phyloP scores from a whole-genome alignment of 1,140 invertebrate species.

The Bombus turneri region DNA sequence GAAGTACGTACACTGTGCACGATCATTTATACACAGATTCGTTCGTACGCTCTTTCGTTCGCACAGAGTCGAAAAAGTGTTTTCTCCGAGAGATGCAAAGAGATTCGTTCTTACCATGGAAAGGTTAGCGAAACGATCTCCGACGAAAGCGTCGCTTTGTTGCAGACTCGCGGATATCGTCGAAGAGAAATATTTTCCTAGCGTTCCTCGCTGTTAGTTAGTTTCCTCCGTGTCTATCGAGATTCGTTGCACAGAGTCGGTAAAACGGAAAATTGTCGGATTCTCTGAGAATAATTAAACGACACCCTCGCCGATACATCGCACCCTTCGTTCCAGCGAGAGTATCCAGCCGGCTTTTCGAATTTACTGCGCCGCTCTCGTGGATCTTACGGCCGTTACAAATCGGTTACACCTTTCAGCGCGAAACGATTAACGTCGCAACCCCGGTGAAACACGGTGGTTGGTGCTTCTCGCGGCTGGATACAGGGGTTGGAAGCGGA shows the following conservation, averaged over 20 bases:
- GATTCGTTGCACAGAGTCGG: slow-evolving; percentile 43
- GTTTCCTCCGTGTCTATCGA: not conserved
- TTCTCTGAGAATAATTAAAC: slow-evolving; percentile 76
- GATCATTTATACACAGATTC: no score
- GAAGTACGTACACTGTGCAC: no score
- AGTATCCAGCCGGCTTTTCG: slow-evolving; percentile 1
- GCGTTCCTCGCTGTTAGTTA: no score
- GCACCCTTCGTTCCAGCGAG: not conserved
- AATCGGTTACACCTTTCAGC: slow-evolving; percentile 68
- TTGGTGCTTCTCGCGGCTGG: slow-evolving; percentile 6
- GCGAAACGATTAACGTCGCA: slow-evolving; percentile 44
- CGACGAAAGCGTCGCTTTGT: not conserved
- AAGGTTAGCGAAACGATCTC: no score
- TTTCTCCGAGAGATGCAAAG: not conserved
- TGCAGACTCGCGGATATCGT: not conserved
- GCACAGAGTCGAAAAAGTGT: not conserved
- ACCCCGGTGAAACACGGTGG: slow-evolving; percentile 35
- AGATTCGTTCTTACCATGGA: no score
- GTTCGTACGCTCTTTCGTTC: not conserved
- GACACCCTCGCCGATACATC: slow-evolving; percentile 28
- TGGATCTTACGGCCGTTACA: slow-evolving; percentile 65
- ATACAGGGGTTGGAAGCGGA: slow-evolving; percentile 6
- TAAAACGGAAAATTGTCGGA: slow-evolving; percentile 77
- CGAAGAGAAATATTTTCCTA: not conserved
- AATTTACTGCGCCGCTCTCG: slow-evolving; percentile 53